These are phyloP conservation scores for Eubasilissa regina DNA, from an alignment of 1,140 invertebrate genomes.

Conservation along the genomic window DNA sequence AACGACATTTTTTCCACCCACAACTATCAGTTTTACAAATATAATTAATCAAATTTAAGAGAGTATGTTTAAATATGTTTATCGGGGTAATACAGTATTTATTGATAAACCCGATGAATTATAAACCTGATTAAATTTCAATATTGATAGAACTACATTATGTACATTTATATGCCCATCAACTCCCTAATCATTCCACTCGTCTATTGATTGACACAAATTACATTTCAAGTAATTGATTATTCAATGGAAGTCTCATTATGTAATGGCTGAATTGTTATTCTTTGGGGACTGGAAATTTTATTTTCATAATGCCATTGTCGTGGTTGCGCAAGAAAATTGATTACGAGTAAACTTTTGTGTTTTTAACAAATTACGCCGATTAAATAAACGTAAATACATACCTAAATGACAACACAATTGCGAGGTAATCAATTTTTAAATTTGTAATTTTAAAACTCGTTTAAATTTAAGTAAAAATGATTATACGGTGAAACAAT, in stretches of 20 bases:
- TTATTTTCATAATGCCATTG: slow-evolving; percentile 14
- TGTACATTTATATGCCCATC: slow-evolving; percentile 12
- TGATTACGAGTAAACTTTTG: slow-evolving; percentile 6
- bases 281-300: slow-evolving; percentile 16
- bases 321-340: slow-evolving; percentile 23
- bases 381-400: background rate
- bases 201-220: slow-evolving; percentile 47
- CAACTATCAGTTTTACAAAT: too few relatives aligned
- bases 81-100: background rate
- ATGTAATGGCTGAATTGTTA: slow-evolving; percentile 20
- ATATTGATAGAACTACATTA: slow-evolving; percentile 14
- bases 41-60: too few relatives aligned
- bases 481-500: too few relatives aligned
- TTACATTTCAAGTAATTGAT: slow-evolving; percentile 41
- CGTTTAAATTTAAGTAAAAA: background rate
- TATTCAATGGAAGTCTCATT: slow-evolving; percentile 34
- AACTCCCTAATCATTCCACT: slow-evolving; percentile 29
- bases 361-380: background rate
- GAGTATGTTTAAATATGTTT: background rate
- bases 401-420: background rate
- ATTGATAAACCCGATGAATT: slow-evolving; percentile 21
- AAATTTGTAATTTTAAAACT: background rate
- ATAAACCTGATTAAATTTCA: background rate
- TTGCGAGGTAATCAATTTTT: background rate
- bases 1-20: too few relatives aligned